Base-by-base conservation (phyloP, 1,140 invertebrate species). In the Ooceraea biroi region DNA sequence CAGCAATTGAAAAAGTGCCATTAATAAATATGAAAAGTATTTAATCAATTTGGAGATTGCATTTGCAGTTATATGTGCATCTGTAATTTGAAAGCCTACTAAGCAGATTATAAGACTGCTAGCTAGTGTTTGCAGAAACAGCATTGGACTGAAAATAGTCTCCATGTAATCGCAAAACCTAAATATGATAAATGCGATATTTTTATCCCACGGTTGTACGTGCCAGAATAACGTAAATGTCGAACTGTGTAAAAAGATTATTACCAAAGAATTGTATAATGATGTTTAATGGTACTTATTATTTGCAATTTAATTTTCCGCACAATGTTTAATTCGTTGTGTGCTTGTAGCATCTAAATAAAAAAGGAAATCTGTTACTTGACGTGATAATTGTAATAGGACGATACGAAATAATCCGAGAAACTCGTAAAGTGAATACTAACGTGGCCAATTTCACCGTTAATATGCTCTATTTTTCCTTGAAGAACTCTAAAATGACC, bases 1-100 rank as follows among this genome's bases (percentile, higher is more conserved):
- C 25, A 91, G 55, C 10, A 92, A 69, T 86, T 92, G 91, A 82
- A 88, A 92, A 60, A 92, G 73, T 60, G 91, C 89, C 89, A 92
- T 89, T 12, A 89, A 11, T 46, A 92, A 88, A 48, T 92, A 91
- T 8, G 90, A 90, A 10, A 73, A 36, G 17, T 85, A 91, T 71
- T 89, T 82, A 7, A 86, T 44, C n/a, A 85, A 41, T 85, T 89
- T 88, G 57, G 89, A 72, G 5, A 58, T 41, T n/a, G 36, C 61
- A 69, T 22, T 65, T 41, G n/a, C 61, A 30, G 65, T 83, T 68
- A 44, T 77, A 63, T 87, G 85, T 61, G 91, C 87, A 17, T 65
- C 61, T 44, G 84, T 85, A 25, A 91, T 69, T 84, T 92, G 91
- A 27, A 92, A 60, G 46, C 89, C 90, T 48, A 92, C 89, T 30